These are phyloP conservation scores for Chaenocephalus aceratus DNA, from an alignment of 2,113 vertebrate genomes.

Conservation along the genomic window DNA sequence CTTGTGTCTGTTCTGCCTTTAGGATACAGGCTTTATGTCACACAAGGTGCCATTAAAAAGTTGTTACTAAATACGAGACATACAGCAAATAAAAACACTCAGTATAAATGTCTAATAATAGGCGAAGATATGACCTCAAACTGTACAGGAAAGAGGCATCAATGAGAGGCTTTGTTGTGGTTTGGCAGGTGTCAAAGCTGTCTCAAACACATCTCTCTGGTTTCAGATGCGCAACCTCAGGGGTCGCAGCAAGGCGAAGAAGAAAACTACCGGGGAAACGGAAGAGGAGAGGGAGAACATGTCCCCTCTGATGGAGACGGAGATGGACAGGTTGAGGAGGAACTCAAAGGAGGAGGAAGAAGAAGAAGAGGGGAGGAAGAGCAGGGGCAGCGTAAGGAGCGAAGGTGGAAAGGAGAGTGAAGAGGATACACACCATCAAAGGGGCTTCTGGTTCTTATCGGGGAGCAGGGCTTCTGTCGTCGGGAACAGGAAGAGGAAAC, in stretches of 20 bases:
- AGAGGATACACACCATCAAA: conserved; percentile 44
- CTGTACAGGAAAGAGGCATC: conserved; percentile 71
- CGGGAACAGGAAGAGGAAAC: conserved; percentile 74
- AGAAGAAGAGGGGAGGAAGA: conserved; percentile 43
- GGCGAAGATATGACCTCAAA: conserved; percentile 47
- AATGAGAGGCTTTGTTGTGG: conserved; percentile 73
- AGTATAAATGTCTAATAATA: conserved; percentile 72
- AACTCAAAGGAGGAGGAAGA: conserved; percentile 57
- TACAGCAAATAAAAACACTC: conserved; percentile 61
- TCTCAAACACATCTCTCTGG: conserved; percentile 61
- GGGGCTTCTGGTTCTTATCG: conserved; percentile 33
- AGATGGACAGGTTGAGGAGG: conserved; percentile 69
- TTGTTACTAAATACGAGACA: conserved; percentile 73
- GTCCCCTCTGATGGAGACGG: conserved; percentile 68
- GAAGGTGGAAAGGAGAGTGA: conserved; percentile 32
- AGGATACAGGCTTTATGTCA: conserved; percentile 63
- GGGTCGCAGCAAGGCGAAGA: conserved; percentile 80
- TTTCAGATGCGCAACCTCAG: conserved; percentile 83
- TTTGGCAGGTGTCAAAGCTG: conserved; percentile 76
- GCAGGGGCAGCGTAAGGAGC: conserved; percentile 41
- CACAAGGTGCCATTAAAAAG: conserved; percentile 54
- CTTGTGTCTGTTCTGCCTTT: conserved; percentile 64
- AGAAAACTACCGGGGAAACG: conserved; percentile 59
- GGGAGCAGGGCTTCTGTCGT: conserved; percentile 43
- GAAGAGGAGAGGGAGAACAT: conserved; percentile 61